Percentiles rank a stretch among this genome's conserved stretches.
Evolutionary conservation across 1,140 invertebrate species (phyloP).

Genomic region (Scaptomyza pallida): DNA sequence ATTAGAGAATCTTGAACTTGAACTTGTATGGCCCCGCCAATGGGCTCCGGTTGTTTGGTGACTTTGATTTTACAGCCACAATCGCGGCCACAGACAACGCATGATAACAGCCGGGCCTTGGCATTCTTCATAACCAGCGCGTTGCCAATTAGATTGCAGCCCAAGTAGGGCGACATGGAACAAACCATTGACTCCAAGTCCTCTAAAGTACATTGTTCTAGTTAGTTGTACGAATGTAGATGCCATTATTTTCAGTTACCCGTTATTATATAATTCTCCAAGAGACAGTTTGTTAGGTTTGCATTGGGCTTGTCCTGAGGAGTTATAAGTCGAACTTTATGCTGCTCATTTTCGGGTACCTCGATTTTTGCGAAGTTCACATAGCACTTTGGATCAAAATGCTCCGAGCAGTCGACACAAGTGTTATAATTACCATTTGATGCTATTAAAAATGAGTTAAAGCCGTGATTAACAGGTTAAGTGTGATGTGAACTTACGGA

Average conservation of each 20-base stretch:
- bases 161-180: not conserved
- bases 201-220: not conserved
- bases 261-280: not conserved
- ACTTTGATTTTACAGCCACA: not conserved
- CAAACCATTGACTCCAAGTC: not conserved
- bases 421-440: too few relatives aligned
- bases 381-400: not conserved
- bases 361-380: not conserved
- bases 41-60: not conserved
- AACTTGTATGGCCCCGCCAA: not conserved
- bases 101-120: not conserved
- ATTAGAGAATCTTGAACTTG: not conserved
- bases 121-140: not conserved
- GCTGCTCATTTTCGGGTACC: not conserved
- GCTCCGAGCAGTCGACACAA: not conserved
- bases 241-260: not conserved
- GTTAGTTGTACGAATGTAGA: too few relatives aligned
- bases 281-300: not conserved
- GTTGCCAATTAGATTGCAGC: not conserved
- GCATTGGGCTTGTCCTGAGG: not conserved
- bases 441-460: too few relatives aligned
- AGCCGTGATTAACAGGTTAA: too few relatives aligned
- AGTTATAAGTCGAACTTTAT: not conserved
- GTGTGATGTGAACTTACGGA: too few relatives aligned
- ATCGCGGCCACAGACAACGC: not conserved